Evolutionary conservation across 1,140 invertebrate genomes (phyloP).

Genomic region (Calosoma granatense): DNA sequence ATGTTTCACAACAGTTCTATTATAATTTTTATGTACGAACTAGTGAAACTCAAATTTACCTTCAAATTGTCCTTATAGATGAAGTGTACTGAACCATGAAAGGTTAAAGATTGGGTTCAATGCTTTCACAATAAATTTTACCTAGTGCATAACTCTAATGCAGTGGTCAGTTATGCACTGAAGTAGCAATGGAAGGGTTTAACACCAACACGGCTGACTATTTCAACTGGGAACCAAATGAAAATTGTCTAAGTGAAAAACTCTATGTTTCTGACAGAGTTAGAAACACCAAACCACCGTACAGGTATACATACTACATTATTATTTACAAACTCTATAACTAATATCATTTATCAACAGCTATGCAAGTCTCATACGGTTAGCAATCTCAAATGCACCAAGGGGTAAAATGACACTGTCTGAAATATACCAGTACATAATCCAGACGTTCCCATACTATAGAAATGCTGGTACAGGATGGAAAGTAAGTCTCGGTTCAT

Average conservation of each 20-base stretch:
- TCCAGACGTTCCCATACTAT: constrained; percentile 63
- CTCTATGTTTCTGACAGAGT: not conserved
- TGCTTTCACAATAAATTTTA: constrained; percentile 7
- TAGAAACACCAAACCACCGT: constrained; percentile 17
- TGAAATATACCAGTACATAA: constrained; percentile 66
- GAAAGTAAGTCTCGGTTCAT: constrained; percentile 44
- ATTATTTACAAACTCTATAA: constrained; percentile 4
- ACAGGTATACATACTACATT: constrained; percentile 16
- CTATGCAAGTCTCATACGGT: constrained; percentile 60
- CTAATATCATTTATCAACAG: constrained; percentile 34
- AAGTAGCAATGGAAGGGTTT: not conserved
- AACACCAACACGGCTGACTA: not conserved
- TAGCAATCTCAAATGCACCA: constrained; percentile 59
- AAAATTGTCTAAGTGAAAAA: not conserved
- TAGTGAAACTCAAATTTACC: constrained; percentile 1
- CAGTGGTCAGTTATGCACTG: not conserved
- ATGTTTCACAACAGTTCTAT: not conserved
- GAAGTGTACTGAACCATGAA: constrained; percentile 4
- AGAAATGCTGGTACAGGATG: constrained; percentile 58
- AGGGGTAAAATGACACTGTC: constrained; percentile 65
- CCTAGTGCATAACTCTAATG: constrained; percentile 2
- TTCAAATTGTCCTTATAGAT: constrained; percentile 5
- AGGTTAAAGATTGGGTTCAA: constrained; percentile 6
- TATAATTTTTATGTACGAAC: not conserved
- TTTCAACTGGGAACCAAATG: not conserved